Percentiles rank a stretch among this genome's conserved stretches.
phyloP scores from a whole-genome alignment of 2,797 vertebrate species.

The Lacerta agilis region DNA sequence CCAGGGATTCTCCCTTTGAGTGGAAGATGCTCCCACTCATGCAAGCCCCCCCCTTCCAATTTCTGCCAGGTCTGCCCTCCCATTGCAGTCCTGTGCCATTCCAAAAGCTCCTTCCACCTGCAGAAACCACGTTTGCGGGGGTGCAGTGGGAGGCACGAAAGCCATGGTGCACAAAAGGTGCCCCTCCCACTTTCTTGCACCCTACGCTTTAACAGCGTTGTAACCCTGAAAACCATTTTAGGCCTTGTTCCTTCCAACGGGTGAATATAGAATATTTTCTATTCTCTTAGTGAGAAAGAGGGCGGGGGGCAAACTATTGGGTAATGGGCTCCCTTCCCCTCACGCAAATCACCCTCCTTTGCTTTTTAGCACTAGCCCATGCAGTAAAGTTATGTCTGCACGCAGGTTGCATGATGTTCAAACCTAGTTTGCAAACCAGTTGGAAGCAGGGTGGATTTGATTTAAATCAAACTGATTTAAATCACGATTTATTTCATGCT shows the following conservation, averaged over 20 bases:
- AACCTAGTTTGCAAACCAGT: background rate
- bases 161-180: too few relatives aligned
- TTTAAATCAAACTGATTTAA: too few relatives aligned
- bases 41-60: background rate
- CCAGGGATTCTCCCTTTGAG: background rate
- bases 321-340: background rate
- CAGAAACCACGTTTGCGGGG: background rate
- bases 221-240: background rate
- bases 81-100: too few relatives aligned
- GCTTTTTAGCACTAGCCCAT: background rate
- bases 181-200: background rate
- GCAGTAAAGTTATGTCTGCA: background rate
- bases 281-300: background rate
- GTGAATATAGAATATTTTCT: background rate
- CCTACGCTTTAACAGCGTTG: background rate
- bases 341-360: background rate
- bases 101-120: background rate
- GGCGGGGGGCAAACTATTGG: background rate
- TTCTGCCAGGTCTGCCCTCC: background rate
- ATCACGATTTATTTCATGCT: too few relatives aligned
- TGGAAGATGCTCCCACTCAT: background rate
- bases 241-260: background rate
- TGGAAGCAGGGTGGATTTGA: too few relatives aligned
- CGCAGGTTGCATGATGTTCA: background rate
- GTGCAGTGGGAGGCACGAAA: background rate